phyloP scores from a whole-genome alignment of 1,140 invertebrate genomes.

The Drosophila fuyamai region DNA sequence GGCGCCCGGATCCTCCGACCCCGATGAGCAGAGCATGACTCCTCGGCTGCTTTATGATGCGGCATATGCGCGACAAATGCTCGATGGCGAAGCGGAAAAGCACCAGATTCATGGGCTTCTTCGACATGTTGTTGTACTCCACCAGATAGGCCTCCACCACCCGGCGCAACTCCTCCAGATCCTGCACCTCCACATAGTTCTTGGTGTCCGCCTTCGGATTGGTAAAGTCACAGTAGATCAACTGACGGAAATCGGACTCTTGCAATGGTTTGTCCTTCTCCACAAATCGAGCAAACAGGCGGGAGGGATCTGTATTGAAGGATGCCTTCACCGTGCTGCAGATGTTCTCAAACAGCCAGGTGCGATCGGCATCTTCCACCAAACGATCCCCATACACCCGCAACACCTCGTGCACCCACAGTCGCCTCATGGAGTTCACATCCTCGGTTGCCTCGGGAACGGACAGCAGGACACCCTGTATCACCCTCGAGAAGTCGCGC shows the following conservation, averaged over 20 bases:
- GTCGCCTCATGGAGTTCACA: constrained; percentile 93
- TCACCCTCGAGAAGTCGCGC: constrained; percentile 96
- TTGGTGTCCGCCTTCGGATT: constrained; percentile 96
- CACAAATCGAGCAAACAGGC: constrained; percentile 83
- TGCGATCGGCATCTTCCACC: constrained; percentile 92
- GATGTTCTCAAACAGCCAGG: constrained; percentile 91
- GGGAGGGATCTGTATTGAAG: constrained; percentile 82
- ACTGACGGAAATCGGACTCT: constrained; percentile 90
- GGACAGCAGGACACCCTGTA: constrained; percentile 96
- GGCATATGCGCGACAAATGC: constrained; percentile 95
- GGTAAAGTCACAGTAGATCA: constrained; percentile 97
- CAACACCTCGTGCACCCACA: constrained; percentile 97
- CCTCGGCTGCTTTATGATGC: constrained; percentile 95
- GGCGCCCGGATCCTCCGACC: constrained; percentile 95
- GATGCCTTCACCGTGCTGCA: constrained; percentile 86
- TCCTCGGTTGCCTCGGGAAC: constrained; percentile 96
- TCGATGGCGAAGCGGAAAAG: constrained; percentile 98
- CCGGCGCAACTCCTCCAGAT: constrained; percentile 92
- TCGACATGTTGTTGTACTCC: constrained; percentile 98
- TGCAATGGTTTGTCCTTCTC: constrained; percentile 57
- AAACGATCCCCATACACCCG: constrained; percentile 97
- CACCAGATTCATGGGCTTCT: constrained; percentile 98
- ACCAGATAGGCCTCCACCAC: constrained; percentile 96
- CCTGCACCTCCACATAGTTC: constrained; percentile 94
- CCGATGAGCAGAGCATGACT: constrained; percentile 94